Percentiles rank a stretch among this genome's conserved stretches.
Conservation (phyloP, 2,888 invertebrate genomes). For the Sympetrum striolatum region DNA sequence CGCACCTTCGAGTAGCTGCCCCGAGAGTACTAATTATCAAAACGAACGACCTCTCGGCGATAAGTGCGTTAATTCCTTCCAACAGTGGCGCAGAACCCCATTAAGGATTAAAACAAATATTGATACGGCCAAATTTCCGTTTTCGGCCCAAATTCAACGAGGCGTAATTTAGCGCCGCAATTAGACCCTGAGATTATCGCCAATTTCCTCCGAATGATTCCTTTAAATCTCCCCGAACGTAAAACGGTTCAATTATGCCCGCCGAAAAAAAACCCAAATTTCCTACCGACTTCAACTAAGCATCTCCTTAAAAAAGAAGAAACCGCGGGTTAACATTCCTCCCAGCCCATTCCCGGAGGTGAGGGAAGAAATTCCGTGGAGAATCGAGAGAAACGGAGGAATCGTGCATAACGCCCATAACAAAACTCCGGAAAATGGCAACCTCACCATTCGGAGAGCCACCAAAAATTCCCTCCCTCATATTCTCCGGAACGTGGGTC, state of each 20-base stretch:
- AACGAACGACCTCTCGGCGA: no score
- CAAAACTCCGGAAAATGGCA: neutral
- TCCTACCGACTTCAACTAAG: neutral
- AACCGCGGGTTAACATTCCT: neutral
- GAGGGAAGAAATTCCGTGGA: neutral
- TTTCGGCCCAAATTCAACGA: no score
- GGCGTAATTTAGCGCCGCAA: no score
- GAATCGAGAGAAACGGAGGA: neutral
- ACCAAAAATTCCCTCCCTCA: neutral
- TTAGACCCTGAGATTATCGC: no score
- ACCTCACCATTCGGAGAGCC: neutral
- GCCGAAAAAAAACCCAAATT: neutral
- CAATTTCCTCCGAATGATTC: no score
- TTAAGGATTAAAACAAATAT: no score
- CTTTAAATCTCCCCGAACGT: no score
- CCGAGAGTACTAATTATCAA: no score
- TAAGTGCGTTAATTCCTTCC: no score
- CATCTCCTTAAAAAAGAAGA: neutral
- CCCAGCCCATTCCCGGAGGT: neutral
- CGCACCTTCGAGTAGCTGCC: no score
- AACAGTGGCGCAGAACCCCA: no score
- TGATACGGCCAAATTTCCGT: no score
- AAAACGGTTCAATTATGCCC: neutral
- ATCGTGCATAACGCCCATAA: neutral
- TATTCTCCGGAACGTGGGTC: neutral